Conservation (phyloP, 1,140 invertebrate genomes). For the Copidosoma floridanum region DNA sequence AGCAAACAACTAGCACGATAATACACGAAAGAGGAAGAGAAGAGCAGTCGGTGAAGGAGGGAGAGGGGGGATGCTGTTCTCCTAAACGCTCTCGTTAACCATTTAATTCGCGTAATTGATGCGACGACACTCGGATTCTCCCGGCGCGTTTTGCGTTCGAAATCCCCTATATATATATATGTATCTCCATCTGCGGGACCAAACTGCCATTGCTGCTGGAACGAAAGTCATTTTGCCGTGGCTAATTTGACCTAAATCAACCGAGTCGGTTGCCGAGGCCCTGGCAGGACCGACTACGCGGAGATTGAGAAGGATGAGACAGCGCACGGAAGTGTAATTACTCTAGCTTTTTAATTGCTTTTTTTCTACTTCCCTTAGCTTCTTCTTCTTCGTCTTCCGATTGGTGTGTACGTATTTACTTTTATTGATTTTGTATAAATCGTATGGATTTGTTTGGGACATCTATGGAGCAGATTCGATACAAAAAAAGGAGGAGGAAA, state of each 20-base stretch:
- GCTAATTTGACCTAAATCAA: conserved; percentile 4
- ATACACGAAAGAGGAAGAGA: background rate
- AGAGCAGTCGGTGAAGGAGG: background rate
- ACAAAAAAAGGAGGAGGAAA: too few species aligned
- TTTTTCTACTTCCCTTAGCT: too few species aligned
- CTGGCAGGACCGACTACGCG: too few species aligned
- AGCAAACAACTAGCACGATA: too few species aligned
- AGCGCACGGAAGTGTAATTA: background rate
- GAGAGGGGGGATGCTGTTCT: background rate
- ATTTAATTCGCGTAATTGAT: conserved; percentile 24
- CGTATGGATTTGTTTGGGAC: too few species aligned
- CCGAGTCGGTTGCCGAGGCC: conserved; percentile 1
- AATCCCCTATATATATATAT: too few species aligned
- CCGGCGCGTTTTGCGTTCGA: background rate
- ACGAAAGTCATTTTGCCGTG: conserved; percentile 1
- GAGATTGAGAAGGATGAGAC: background rate
- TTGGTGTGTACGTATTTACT: too few species aligned
- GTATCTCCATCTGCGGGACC: too few species aligned
- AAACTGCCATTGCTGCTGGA: background rate
- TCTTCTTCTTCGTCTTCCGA: too few species aligned
- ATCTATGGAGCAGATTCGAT: too few species aligned
- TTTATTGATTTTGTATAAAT: too few species aligned
- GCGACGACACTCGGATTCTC: conserved; percentile 14
- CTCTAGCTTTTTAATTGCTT: too few species aligned
- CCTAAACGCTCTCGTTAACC: conserved; percentile 21